Evolutionary conservation across 2,888 invertebrate species (phyloP), one percentile per base, ranked within the genome.

Genomic region (Ophonus ardosiacus): DNA sequence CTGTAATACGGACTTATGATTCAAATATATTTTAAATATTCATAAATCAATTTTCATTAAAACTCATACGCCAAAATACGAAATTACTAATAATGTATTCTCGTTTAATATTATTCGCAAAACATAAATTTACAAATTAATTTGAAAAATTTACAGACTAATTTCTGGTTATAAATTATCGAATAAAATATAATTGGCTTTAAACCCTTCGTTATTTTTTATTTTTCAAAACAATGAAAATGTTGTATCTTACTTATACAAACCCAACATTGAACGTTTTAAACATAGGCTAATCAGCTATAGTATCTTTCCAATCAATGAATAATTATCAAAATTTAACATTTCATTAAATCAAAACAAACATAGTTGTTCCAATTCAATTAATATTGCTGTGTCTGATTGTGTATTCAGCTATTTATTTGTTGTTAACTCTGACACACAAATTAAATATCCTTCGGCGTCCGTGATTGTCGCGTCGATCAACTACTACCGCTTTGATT

Each of bases 261-360:
- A 51, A 51, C 43, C 43, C 43, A 5, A 31, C 1, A 31, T 31
- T 43, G 7, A 10, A 43, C 7, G 5, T 43, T 43, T 43, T 51
- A 2, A 51, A 51, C 43, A 51, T 51, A 13, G 43, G 4, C 10
- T 51, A 51, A 51, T 51, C 43, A 51, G 43, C 13, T 8, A 51
- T 8, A 51, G 13, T 51, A 63, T 24, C 21, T 63, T 21, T 63
- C 21, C 63, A 21, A 63, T 63, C 63, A 21, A 24, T 68, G 68
- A 68, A 31, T 68, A 68, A 68, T 68, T 68, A 38, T 68, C 38
- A 24, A 68, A 68, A 68, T 68, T 38, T 40, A 68, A 68, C 68
- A 38, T 68, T 40, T 38, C 68, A 68, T 68, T 68, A 6, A 68
- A 68, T 68, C 68, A 68, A 68, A 68, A 40, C 68, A 68, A 68